Conservation (phyloP, 2,113 vertebrate species). For the Ammodytes marinus region DNA sequence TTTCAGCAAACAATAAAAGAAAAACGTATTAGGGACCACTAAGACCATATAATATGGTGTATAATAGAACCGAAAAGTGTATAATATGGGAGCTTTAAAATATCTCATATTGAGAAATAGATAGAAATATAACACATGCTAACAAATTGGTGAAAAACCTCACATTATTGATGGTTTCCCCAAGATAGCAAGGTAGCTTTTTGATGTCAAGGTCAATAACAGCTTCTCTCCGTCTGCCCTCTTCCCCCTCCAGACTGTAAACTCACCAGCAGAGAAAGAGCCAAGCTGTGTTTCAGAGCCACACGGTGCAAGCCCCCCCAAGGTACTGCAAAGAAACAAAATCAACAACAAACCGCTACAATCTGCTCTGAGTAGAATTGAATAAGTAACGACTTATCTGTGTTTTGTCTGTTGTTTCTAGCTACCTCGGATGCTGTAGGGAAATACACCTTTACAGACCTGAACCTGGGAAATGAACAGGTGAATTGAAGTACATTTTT, state of each 20-base stretch:
- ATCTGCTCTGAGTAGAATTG: neutral
- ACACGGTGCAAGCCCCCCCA: constrained; percentile 86
- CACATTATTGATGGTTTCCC: neutral
- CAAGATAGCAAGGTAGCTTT: neutral
- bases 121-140: too few relatives aligned
- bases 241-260: constrained; percentile 87
- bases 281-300: constrained; percentile 95
- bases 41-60: too few relatives aligned
- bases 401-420: constrained; percentile 61
- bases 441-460: constrained; percentile 94
- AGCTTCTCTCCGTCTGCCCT: neutral
- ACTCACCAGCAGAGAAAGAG: constrained; percentile 91
- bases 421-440: constrained; percentile 74
- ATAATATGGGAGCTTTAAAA: too few relatives aligned
- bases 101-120: too few relatives aligned
- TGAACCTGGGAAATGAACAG: constrained; percentile 95
- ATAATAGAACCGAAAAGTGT: too few relatives aligned
- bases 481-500: constrained; percentile 74
- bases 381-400: neutral
- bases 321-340: constrained; percentile 77
- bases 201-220: neutral
- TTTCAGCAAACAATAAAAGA: too few relatives aligned
- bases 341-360: neutral
- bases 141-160: too few relatives aligned
- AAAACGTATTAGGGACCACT: too few relatives aligned